A percentile compares a stretch with the other conserved stretches of the same genome.
These are phyloP conservation scores for Cataglyphis livida DNA, from an alignment of 2,888 invertebrate genomes.

Conservation along the genomic window DNA sequence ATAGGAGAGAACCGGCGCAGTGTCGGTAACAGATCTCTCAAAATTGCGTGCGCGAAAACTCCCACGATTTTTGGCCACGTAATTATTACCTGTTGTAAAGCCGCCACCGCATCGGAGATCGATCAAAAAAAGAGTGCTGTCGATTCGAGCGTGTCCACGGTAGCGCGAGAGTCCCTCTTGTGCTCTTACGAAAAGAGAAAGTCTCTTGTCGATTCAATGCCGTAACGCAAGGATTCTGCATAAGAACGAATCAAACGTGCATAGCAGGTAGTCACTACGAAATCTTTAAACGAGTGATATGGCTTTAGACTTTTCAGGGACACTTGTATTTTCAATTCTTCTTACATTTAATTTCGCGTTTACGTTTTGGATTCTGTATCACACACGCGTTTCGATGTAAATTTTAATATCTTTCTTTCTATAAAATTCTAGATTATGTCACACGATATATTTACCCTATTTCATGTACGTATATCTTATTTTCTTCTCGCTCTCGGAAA, in stretches of 20 bases:
- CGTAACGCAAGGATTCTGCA: not conserved
- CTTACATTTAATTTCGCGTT: not conserved
- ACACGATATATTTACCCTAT: not conserved
- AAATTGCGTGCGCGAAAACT: conserved; percentile 65
- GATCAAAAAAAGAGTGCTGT: conserved; percentile 23
- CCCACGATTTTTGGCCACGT: conserved; percentile 52
- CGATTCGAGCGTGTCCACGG: conserved; percentile 29
- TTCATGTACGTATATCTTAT: not conserved
- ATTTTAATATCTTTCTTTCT: not conserved
- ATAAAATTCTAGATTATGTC: not conserved
- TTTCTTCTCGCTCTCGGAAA: not conserved
- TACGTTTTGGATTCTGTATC: not conserved
- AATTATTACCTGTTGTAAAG: conserved; percentile 52
- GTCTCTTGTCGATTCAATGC: conserved; percentile 10
- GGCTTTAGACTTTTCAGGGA: not conserved
- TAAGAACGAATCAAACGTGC: not conserved
- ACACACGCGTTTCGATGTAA: not conserved
- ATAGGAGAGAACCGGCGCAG: conserved; percentile 20
- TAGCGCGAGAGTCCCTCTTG: conserved; percentile 27
- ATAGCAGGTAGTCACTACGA: not conserved
- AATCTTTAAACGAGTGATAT: not conserved
- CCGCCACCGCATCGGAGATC: conserved; percentile 2
- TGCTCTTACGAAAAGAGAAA: conserved; percentile 19
- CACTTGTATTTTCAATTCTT: not conserved
- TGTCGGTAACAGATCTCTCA: conserved; percentile 61